Evolutionary conservation across 1,140 invertebrate species (phyloP), one percentile per base, ranked within the genome.

Genomic region (Bombus ignitus): DNA sequence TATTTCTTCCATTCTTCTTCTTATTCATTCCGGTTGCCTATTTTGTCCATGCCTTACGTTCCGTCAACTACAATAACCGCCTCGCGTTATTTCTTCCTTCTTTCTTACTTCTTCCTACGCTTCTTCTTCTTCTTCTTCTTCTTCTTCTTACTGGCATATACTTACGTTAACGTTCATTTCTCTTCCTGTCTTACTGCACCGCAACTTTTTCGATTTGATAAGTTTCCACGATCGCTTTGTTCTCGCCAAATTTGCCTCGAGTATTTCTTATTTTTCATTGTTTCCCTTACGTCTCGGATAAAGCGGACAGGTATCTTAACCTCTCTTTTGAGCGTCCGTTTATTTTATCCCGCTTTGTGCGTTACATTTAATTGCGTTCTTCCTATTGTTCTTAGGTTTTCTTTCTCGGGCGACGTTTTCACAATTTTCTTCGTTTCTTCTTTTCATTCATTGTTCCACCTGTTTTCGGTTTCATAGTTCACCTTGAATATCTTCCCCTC

Each of bases 1-100:
- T 79, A 76, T 79, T 79, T 83, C 35, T 35, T 22, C 6, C 39
- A 5, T 12, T 73, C n/a, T 79, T 62, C 75, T 81, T 70, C 57
- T 76, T 85, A 89, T 80, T 86, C 88, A 80, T 86, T 70, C 57
- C 37, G 22, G 42, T 42, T 79, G 76, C 59, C 78, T 68, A 71
- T 86, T 85, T 80, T 65, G 4, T 59, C 57, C 39, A 2, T 53
- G 39, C 47, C 73, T 47, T 53, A n/a, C 44, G 68, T 18, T 76
- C 37, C 39, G 73, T 57, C 59, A 47, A 15, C 35, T 25, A 32
- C 65, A 35, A 18, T 66, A 42, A 78, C 42, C 25, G 35, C 53
- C 42, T 35, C n/a, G 28, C 18, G 35, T 68, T 68, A 68, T 37
- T 68, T 1, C 35, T 9, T 6, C 2, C 32, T 68, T 18, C n/a